phyloP scores from a whole-genome alignment of 2,113 vertebrate species.

The Anolis sagrei region DNA sequence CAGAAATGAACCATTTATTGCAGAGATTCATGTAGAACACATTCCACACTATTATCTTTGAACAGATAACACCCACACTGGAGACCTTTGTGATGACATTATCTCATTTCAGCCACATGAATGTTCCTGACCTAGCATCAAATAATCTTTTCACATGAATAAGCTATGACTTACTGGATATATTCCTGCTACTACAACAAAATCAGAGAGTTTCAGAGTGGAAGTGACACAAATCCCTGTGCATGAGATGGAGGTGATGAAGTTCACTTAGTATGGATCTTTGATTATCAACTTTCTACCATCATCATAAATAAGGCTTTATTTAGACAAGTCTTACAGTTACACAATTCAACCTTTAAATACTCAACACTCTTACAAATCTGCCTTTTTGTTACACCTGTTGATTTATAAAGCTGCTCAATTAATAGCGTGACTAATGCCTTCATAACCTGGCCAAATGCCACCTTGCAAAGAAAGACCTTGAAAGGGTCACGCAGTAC shows the following conservation, averaged over 20 bases:
- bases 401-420: constrained; percentile 11
- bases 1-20: background rate
- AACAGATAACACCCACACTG: background rate
- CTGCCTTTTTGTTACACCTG: background rate
- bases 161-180: background rate
- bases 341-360: background rate
- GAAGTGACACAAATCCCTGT: background rate
- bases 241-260: background rate
- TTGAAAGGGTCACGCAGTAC: background rate
- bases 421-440: background rate
- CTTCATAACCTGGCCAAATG: background rate
- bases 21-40: background rate
- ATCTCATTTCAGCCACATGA: background rate
- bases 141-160: background rate
- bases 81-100: background rate
- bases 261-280: background rate
- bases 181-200: background rate
- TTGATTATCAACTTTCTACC: background rate
- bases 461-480: constrained; percentile 7
- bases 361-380: background rate
- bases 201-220: background rate
- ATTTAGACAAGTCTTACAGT: background rate
- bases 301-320: background rate
- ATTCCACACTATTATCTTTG: background rate
- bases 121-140: background rate